Percentiles rank a stretch among this genome's conserved stretches.
Evolutionary conservation across 2,113 vertebrate genomes (phyloP).

Genomic region (human): GRCh38 chr11:123491001-123491500

Average conservation of each 20-base stretch:
- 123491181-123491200: no score
- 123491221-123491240: background rate
- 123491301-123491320: background rate
- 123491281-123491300: background rate
- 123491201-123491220: background rate
- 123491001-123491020: background rate
- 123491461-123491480: background rate
- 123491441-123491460: background rate
- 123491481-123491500: slow-evolving; percentile 41
- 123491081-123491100: no score
- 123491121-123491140: no score
- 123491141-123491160: no score
- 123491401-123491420: slow-evolving; percentile 27
- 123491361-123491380: background rate
- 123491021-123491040: background rate
- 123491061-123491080: no score
- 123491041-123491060: background rate
- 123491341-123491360: background rate
- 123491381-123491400: background rate
- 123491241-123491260: background rate
- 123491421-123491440: background rate
- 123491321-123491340: background rate
- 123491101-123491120: no score
- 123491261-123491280: background rate
- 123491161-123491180: no score